phyloP scores from a whole-genome alignment of 2,888 invertebrate species.

The Amaurobius ferox region DNA sequence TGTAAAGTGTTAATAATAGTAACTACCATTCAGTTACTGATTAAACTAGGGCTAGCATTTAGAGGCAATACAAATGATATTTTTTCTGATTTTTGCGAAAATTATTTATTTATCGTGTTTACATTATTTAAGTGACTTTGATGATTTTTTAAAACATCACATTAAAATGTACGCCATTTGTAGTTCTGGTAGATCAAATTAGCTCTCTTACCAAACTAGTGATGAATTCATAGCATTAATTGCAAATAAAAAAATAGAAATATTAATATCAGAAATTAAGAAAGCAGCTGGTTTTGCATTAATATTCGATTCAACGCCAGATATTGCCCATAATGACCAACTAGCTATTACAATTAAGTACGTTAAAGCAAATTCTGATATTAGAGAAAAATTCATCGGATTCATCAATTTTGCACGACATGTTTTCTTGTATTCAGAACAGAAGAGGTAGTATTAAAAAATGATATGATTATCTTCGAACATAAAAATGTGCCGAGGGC shows the following conservation, averaged over 20 bases:
- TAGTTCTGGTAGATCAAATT: slow-evolving; percentile 3
- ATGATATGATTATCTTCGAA: neutral
- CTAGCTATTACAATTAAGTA: slow-evolving; percentile 3
- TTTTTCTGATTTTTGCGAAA: too few relatives aligned
- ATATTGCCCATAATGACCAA: neutral
- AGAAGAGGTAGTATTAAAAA: neutral
- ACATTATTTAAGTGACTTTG: slow-evolving; percentile 1
- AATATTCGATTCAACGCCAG: slow-evolving; percentile 16
- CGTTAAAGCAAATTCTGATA: neutral
- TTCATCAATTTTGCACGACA: neutral
- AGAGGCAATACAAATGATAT: neutral
- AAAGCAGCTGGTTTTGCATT: slow-evolving; percentile 3
- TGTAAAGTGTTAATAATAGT: too few relatives aligned
- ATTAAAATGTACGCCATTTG: slow-evolving; percentile 10
- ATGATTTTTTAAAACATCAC: slow-evolving; percentile 3
- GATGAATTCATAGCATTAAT: slow-evolving; percentile 16
- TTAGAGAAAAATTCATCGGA: neutral
- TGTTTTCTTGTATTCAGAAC: neutral
- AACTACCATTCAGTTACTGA: slow-evolving; percentile 15
- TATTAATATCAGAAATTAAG: slow-evolving; percentile 29
- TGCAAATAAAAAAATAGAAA: slow-evolving; percentile 3
- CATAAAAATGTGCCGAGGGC: slow-evolving; percentile 13
- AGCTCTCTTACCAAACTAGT: slow-evolving; percentile 11
- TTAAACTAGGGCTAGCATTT: slow-evolving; percentile 8
- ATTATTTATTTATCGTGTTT: too few relatives aligned